Evolutionary conservation across 2,113 vertebrate species (phyloP).

Genomic region (Trematocara stigmaticum): DNA sequence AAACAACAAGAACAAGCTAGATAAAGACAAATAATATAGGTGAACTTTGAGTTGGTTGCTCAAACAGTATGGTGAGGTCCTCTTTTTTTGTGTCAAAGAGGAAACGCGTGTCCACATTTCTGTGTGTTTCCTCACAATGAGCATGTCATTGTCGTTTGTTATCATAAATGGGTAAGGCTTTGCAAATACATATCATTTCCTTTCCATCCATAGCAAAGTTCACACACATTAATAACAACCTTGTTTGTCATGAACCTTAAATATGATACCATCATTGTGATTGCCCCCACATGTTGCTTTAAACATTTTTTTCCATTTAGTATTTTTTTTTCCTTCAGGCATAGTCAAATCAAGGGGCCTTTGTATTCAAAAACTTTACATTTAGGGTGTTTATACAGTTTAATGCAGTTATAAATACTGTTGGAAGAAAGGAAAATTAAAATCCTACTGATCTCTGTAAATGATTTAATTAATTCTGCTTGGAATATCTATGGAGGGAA

Average conservation of each 20-base stretch:
- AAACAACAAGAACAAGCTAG: not conserved
- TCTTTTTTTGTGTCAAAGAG: not conserved
- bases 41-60: not conserved
- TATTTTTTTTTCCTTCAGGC: not conserved
- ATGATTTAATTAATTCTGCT: not conserved
- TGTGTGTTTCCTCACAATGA: not conserved
- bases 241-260: not conserved
- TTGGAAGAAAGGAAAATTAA: not conserved
- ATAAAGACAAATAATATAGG: not conserved
- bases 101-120: not conserved
- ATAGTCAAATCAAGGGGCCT: not conserved
- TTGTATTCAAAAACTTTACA: not conserved
- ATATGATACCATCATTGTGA: not conserved
- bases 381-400: not conserved
- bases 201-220: not conserved
- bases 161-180: not conserved
- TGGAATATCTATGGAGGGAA: not conserved
- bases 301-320: not conserved
- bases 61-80: not conserved
- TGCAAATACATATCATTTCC: not conserved
- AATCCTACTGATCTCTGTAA: not conserved
- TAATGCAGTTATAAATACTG: not conserved
- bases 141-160: not conserved
- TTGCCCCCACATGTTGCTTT: not conserved
- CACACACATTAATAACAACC: not conserved